phyloP scores from a whole-genome alignment of 2,113 vertebrate species.

The Neofelis nebulosa region DNA sequence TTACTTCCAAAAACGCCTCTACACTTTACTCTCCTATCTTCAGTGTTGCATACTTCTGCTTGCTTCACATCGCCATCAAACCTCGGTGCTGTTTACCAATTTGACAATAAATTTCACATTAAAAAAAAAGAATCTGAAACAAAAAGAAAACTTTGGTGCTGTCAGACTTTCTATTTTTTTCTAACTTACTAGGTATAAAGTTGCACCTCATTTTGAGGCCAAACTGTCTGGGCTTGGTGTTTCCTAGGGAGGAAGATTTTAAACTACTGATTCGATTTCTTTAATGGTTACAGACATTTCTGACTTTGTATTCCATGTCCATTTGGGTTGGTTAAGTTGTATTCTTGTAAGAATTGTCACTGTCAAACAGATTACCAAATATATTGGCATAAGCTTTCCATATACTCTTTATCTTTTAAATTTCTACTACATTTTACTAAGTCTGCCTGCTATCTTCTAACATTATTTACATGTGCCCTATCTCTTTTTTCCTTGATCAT shows the following conservation, averaged over 20 bases:
- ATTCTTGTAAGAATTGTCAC: neutral
- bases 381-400: neutral
- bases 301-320: neutral
- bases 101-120: too few species aligned
- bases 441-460: neutral
- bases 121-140: too few species aligned
- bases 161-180: neutral
- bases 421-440: neutral
- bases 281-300: conserved; percentile 24
- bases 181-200: neutral
- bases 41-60: neutral
- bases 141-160: neutral
- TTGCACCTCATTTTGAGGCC: neutral
- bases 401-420: neutral
- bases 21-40: neutral
- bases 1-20: neutral
- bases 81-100: neutral
- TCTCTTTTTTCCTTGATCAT: neutral
- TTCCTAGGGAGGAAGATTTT: conserved; percentile 13
- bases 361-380: neutral
- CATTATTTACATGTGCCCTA: neutral
- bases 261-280: conserved; percentile 25
- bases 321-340: neutral
- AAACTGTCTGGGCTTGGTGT: neutral
- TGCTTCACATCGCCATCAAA: neutral